A percentile compares a stretch with the other conserved stretches of the same genome.
These are phyloP conservation scores for Phrynosoma blainvillii DNA, from an alignment of 2,113 vertebrate species.

Conservation along the genomic window DNA sequence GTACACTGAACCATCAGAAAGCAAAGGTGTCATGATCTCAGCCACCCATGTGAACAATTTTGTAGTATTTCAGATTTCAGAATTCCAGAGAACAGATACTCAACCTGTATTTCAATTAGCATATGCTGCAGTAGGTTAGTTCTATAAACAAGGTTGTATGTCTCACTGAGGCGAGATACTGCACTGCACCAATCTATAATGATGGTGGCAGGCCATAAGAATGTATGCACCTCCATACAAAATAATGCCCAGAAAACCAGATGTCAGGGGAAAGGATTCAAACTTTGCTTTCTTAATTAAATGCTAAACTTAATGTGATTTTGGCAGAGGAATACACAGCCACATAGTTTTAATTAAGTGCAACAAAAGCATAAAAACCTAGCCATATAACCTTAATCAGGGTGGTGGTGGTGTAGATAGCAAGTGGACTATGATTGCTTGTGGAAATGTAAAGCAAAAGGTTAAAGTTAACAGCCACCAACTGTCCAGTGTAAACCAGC, in stretches of 20 bases:
- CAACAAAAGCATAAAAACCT: background rate
- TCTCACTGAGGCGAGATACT: background rate
- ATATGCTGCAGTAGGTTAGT: background rate
- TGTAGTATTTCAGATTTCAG: no score
- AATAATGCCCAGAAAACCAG: background rate
- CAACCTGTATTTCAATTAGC: background rate
- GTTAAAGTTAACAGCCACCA: background rate
- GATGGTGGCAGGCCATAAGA: background rate
- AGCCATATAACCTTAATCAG: background rate
- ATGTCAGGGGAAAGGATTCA: background rate
- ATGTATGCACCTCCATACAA: background rate
- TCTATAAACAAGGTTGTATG: background rate
- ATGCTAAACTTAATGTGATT: background rate
- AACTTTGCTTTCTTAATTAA: background rate
- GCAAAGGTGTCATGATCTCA: no score
- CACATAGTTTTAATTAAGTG: background rate
- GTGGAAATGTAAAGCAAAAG: background rate
- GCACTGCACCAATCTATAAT: background rate
- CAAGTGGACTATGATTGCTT: background rate
- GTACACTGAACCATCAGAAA: no score
- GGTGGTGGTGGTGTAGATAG: background rate
- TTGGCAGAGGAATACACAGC: background rate
- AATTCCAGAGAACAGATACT: no score
- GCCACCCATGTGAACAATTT: no score
- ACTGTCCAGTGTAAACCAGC: background rate